Base-by-base conservation (phyloP, 2,797 vertebrate genomes). In the Trachops cirrhosus region DNA sequence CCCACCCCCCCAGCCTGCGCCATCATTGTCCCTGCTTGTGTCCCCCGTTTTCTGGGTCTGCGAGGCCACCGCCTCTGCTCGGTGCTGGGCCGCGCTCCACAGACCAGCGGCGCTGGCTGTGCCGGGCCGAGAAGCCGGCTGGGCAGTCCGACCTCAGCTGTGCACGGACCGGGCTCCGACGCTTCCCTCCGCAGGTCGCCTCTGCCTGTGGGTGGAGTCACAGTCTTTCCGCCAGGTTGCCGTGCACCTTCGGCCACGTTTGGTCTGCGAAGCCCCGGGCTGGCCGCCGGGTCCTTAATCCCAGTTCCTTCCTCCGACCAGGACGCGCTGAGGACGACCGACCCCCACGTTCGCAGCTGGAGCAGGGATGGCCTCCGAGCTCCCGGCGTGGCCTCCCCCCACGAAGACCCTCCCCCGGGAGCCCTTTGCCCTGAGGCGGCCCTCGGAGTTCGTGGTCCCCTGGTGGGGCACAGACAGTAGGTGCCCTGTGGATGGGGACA, bases 91-190 rank as follows among this genome's bases (percentile, higher is more conserved):
- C 6, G 62, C 41, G 26, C 12, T 26, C 1, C 1, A 0, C 0
- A 57, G 48, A 16, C 1, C 0, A 18, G 1, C 0, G 4, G 9
- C 4, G 0, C 21, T 2, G 54, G 32, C 4, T 1, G 3, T 0
- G 18, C 34, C 9, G 5, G 5, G 24, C 41, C 3, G 0, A 15
- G 52, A 32, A 57, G 15, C 50, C 26, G 26, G 0, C 19, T 10
- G 12, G 52, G 26, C 29, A 67, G 80, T 41, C 41, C 41, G 41
- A 41, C 41, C 41, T 41, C 41, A 41, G 41, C 41, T 41, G 4
- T 7, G 41, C 41, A 41, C 7, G 41, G 41, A 41, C 41, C 41
- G 7, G 41, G 41, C 7, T 41, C 41, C 41, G 4, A 41, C 41
- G 7, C 41, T 41, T 41, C 41, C 41, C 41, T 41, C 41, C 41